Base-by-base conservation (phyloP, 2,113 vertebrate species). In the Telmatochromis brichardi region DNA sequence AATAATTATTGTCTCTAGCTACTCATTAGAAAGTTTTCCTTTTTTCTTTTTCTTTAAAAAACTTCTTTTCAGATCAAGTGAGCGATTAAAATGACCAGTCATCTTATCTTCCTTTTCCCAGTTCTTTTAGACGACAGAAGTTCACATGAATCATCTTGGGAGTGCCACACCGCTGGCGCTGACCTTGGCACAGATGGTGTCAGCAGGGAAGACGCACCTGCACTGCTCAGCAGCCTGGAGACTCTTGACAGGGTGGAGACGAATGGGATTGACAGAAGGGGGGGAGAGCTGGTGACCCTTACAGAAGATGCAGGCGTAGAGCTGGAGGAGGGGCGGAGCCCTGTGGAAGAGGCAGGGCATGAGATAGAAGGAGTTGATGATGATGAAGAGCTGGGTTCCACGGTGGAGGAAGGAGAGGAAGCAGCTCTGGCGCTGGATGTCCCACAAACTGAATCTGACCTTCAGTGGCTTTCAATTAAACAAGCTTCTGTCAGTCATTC, bases 121-220 rank as follows among this genome's bases (percentile, higher is more conserved):
- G 97, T 95, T 90, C 90, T 95, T 94, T 94, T 96, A 95, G 94
- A 95, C 83, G 89, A 94, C 95, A 94, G 96, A 95, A 28, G 4
- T 90, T 94, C 94, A 89, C 96, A 96, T 93, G 94, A 93, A 76
- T 92, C 88, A 26, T 83, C 94, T 21, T 87, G 93, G 92, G 95
- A 86, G 92, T 83, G 85, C 93, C 92, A 51, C 90, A 83, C 93
- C 82, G 93, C 95, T 90, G 96, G 91, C 8, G 91, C 95, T 90
- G 96, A 97, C 93, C 93, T 95, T 93, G 94, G 95, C 80, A 95
- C 93, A 96, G 97, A 96, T 95, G 96, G 91, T 88, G 81, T 93
- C 92, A 93, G 94, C 68, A 91, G 90, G 90, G 96, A 94, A 89
- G 95, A 87, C 93, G 11, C 93, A 90, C 91, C 93, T 91, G 92